Evolutionary conservation across 1,140 invertebrate species (phyloP), one percentile per base, ranked within the genome.

Genomic region (Pogonognathellus flavescens): DNA sequence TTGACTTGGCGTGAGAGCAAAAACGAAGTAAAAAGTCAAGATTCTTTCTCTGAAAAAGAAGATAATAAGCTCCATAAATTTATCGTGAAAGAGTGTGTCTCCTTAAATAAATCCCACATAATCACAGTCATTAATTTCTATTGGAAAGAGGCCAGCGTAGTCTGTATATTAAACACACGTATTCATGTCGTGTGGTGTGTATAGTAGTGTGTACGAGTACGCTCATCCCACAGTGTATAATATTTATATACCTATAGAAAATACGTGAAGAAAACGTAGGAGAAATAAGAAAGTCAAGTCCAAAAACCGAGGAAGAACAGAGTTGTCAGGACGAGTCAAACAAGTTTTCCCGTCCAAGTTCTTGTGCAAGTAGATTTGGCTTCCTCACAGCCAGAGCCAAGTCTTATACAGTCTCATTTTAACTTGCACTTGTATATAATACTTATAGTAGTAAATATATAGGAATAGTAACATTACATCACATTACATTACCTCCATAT

Each of bases 121-220:
- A 81, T 81, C 80, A 81, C 80, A 55, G 80, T 81, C 80, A 81
- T 81, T 81, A 81, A 81, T 81, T 81, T 81, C 80, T 53, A 81
- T 81, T 57, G 80, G 80, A 81, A 81, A 52, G 80, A 52, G 70
- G 70, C 70, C 70, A 76, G 70, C 13, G 14, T 1, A 41, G 25
- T 14, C 66, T 31, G n/a, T 18, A 18, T 60, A 60, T 60, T 20
- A 20, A 3, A 22, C 22, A 20, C 10, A 20, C 18, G 16, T 60
- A n/a, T 60, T 60, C 16, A 16, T 55, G 60, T 25, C 2, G 0
- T 66, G 60, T 6, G 11, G 60, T 18, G 3, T 66, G 60, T 66
- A 7, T 14, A 8, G 53, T 55, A 53, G 53, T 16, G 53, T 41
- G 31, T 41, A 41, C 31, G 31, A 41, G 31, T 41, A 41, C 2